Evolutionary conservation across 2,113 vertebrate species (phyloP).

Genomic region (Corythoichthys intestinalis): DNA sequence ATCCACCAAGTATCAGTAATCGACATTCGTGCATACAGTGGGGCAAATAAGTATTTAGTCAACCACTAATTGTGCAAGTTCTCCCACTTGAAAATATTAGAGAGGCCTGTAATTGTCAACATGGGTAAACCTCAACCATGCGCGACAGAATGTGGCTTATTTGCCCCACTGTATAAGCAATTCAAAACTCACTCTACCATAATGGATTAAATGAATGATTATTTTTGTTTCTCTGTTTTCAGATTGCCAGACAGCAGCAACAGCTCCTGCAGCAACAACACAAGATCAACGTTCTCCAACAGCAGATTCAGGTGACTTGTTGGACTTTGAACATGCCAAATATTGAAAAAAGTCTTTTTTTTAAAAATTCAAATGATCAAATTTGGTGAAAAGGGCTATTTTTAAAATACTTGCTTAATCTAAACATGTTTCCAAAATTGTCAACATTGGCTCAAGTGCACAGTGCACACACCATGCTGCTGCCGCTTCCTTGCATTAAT

Average conservation of each 20-base stretch:
- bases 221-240: constrained; percentile 40
- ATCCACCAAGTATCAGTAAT: no score
- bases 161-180: not conserved
- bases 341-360: not conserved
- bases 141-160: no score
- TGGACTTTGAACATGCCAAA: not conserved
- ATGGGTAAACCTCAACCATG: no score
- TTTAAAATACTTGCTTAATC: not conserved
- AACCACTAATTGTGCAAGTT: no score
- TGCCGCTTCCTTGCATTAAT: constrained; percentile 1
- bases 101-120: no score
- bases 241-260: constrained; percentile 95
- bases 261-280: constrained; percentile 96
- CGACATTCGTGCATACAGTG: no score
- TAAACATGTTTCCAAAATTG: no score
- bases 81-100: no score
- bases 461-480: not conserved
- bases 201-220: not conserved
- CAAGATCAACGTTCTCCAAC: constrained; percentile 95
- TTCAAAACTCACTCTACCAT: not conserved
- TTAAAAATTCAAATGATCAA: not conserved
- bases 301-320: constrained; percentile 92
- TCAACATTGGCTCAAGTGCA: not conserved
- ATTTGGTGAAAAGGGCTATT: not conserved
- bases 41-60: no score